Percentiles rank a stretch among this genome's conserved stretches.
These are phyloP conservation scores for Oryzias sinensis DNA, from an alignment of 2,797 vertebrate genomes.

Conservation along the genomic window DNA sequence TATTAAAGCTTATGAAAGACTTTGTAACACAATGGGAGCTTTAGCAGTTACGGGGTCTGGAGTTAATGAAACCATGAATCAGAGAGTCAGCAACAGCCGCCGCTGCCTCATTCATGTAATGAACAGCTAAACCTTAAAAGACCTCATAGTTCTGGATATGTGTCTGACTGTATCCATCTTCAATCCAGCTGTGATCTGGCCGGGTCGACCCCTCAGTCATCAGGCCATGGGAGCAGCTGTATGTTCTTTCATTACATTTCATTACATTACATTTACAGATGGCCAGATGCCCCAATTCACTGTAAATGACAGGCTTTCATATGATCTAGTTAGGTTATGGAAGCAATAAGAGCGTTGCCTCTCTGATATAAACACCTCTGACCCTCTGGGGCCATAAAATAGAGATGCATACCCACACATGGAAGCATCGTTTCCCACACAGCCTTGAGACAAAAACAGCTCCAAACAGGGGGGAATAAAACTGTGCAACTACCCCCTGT, in stretches of 20 bases:
- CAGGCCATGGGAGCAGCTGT: slow-evolving; percentile 38
- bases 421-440: neutral
- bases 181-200: slow-evolving; percentile 20
- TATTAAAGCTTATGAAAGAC: slow-evolving; percentile 5
- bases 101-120: slow-evolving; percentile 3
- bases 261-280: slow-evolving; percentile 70
- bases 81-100: neutral
- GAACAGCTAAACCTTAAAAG: slow-evolving; percentile 9
- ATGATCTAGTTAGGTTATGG: slow-evolving; percentile 75
- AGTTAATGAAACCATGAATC: slow-evolving; percentile 15
- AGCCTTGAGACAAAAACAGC: slow-evolving; percentile 28
- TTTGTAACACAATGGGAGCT: slow-evolving; percentile 7
- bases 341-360: slow-evolving; percentile 74
- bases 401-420: slow-evolving; percentile 32
- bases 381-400: slow-evolving; percentile 62
- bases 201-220: slow-evolving; percentile 28
- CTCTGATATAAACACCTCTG: slow-evolving; percentile 69
- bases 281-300: slow-evolving; percentile 72
- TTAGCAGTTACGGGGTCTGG: slow-evolving; percentile 7
- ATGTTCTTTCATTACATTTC: slow-evolving; percentile 66
- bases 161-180: slow-evolving; percentile 7
- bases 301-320: slow-evolving; percentile 69
- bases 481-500: slow-evolving; percentile 1
- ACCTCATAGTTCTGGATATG: slow-evolving; percentile 15
- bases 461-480: slow-evolving; percentile 24